These are phyloP conservation scores for Mylabris sibirica DNA, from an alignment of 2,888 invertebrate species.

Conservation along the genomic window DNA sequence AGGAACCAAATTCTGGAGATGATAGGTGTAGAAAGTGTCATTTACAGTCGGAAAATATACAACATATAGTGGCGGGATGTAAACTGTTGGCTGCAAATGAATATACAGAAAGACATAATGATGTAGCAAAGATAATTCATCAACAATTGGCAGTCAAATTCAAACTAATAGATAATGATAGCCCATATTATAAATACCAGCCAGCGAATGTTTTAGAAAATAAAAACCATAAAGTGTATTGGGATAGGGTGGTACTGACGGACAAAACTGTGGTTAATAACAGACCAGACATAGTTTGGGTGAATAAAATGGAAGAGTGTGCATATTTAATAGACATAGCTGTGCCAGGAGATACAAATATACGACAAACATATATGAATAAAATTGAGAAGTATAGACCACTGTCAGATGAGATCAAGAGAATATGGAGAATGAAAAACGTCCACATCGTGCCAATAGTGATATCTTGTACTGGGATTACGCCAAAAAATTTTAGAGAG, in stretches of 20 bases:
- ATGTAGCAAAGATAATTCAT: background rate
- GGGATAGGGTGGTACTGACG: constrained; percentile 10
- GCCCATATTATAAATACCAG: constrained; percentile 16
- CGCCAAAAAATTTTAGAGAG: too few relatives aligned
- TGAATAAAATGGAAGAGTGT: background rate
- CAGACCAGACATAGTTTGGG: constrained; percentile 10
- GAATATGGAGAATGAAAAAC: too few relatives aligned
- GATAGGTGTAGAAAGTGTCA: background rate
- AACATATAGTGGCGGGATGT: constrained; percentile 12
- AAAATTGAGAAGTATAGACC: too few relatives aligned
- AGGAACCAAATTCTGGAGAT: background rate
- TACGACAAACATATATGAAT: too few relatives aligned
- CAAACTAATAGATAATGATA: background rate
- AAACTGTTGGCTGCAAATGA: constrained; percentile 10
- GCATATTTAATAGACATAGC: constrained; percentile 18
- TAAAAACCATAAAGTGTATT: constrained; percentile 15
- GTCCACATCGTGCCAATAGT: too few relatives aligned
- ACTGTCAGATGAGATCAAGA: too few relatives aligned
- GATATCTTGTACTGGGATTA: too few relatives aligned
- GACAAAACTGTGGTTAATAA: constrained; percentile 9
- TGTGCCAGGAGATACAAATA: too few relatives aligned
- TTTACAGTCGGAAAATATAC: background rate
- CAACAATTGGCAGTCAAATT: background rate
- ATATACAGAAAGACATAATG: constrained; percentile 1
- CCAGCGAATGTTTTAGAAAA: background rate